Percentiles rank a stretch among this genome's conserved stretches.
Conservation (phyloP, 2,888 invertebrate genomes). For the Perizoma flavofasciatum region DNA sequence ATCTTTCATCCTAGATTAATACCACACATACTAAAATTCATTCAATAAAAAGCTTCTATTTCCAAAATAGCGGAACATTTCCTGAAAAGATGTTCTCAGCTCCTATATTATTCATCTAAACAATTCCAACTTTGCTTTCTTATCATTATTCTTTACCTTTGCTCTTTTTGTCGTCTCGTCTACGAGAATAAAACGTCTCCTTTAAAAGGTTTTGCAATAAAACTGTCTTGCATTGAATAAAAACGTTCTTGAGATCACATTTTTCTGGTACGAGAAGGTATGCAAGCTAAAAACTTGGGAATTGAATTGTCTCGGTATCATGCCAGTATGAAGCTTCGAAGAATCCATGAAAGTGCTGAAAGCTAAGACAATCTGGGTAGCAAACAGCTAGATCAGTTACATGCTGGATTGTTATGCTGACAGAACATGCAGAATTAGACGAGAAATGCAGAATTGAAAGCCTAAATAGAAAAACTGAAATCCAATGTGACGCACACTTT, state of each 20-base stretch:
- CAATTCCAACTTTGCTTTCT: conserved; percentile 14
- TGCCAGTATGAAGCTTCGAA: conserved; percentile 15
- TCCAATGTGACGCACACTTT: too few relatives aligned
- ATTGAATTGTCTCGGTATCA: conserved; percentile 26
- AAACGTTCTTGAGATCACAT: conserved; percentile 19
- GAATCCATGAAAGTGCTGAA: conserved; percentile 11
- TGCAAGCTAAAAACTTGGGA: conserved; percentile 20
- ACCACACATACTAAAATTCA: too few relatives aligned
- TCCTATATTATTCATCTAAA: conserved; percentile 10
- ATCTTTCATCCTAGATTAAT: too few relatives aligned
- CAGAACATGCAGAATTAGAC: too few relatives aligned
- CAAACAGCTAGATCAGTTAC: conserved; percentile 7
- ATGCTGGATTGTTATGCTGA: neutral
- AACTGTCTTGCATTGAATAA: conserved; percentile 8
- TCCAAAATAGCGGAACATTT: neutral
- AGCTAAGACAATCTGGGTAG: neutral
- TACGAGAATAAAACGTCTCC: conserved; percentile 8
- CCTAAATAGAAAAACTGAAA: too few relatives aligned
- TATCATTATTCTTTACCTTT: conserved; percentile 20
- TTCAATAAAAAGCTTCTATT: too few relatives aligned
- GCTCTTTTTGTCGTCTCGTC: conserved; percentile 9
- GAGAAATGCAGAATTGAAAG: too few relatives aligned
- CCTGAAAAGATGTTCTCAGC: conserved; percentile 8
- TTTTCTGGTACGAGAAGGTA: conserved; percentile 10
- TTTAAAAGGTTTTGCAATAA: conserved; percentile 12